Conservation (phyloP, 2,888 invertebrate genomes). For the Marasmarcha lunaedactyla region DNA sequence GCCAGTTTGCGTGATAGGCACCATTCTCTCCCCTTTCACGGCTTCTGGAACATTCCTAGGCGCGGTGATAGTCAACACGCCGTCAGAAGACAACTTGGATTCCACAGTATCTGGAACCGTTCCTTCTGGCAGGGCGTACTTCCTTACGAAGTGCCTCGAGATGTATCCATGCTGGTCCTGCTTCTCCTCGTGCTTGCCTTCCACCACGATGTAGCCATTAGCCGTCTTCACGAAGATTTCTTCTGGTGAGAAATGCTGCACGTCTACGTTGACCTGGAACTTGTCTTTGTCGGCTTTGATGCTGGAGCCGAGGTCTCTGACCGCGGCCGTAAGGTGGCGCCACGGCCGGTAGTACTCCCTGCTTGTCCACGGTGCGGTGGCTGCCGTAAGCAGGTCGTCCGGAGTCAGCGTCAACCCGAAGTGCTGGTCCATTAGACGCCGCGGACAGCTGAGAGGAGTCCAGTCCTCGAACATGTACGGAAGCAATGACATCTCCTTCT, state of each 20-base stretch:
- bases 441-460: constrained; percentile 38
- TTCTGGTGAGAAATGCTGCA: constrained; percentile 80
- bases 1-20: constrained; percentile 18
- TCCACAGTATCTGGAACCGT: constrained; percentile 77
- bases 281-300: constrained; percentile 60
- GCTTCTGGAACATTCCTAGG: constrained; percentile 46
- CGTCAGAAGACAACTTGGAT: too few species aligned
- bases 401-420: constrained; percentile 62
- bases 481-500: constrained; percentile 31
- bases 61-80: constrained; percentile 76
- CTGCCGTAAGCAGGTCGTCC: constrained; percentile 47
- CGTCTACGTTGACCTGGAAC: constrained; percentile 74
- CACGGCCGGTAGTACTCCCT: constrained; percentile 52
- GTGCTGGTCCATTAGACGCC: constrained; percentile 62
- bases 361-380: constrained; percentile 27
- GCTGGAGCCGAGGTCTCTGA: constrained; percentile 62
- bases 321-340: constrained; percentile 55
- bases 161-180: constrained; percentile 81
- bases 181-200: constrained; percentile 84
- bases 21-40: constrained; percentile 22
- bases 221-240: constrained; percentile 82
- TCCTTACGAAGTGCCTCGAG: constrained; percentile 76
- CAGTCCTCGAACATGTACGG: constrained; percentile 31
- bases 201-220: constrained; percentile 76
- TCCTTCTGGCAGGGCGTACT: constrained; percentile 79